Percentiles rank a stretch among this genome's conserved stretches.
Conservation (phyloP, 1,140 invertebrate species). For the Drosophila baimaii region DNA sequence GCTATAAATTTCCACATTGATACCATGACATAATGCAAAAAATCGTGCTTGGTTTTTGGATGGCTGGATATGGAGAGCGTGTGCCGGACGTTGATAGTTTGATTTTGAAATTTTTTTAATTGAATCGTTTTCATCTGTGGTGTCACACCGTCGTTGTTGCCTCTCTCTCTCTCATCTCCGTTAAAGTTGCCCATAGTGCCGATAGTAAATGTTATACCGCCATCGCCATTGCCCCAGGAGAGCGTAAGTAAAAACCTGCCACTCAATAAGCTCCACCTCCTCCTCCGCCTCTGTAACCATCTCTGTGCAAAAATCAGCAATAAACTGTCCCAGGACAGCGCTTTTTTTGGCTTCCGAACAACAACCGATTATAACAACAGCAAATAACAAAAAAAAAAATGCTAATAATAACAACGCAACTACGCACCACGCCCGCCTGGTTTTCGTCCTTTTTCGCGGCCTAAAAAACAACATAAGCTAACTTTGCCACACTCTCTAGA, state of each 20-base stretch:
- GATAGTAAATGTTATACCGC: conserved; percentile 77
- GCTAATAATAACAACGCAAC: conserved; percentile 40
- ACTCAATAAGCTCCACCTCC: conserved; percentile 24
- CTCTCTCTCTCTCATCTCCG: conserved; percentile 61
- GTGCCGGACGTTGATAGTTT: conserved; percentile 30
- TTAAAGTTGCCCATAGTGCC: conserved; percentile 80
- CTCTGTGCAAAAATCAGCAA: conserved; percentile 17
- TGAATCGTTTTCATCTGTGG: conserved; percentile 74
- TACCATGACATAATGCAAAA: conserved; percentile 8
- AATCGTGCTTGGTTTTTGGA: conserved; percentile 28
- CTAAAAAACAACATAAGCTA: conserved; percentile 17
- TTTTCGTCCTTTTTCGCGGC: conserved; percentile 10
- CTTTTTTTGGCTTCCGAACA: conserved; percentile 53
- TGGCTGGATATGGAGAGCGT: conserved; percentile 18
- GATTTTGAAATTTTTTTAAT: conserved; percentile 66
- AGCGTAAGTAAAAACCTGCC: conserved; percentile 72
- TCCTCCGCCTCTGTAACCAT: conserved; percentile 25
- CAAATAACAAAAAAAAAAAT: background rate
- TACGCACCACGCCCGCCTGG: conserved; percentile 28
- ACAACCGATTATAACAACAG: conserved; percentile 27
- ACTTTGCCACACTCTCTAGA: conserved; percentile 17
- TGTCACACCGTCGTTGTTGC: conserved; percentile 60
- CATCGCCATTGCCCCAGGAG: conserved; percentile 78
- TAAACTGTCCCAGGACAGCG: conserved; percentile 8
- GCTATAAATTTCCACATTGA: background rate